Evolutionary conservation across 2,797 vertebrate genomes (phyloP).

Genomic region (Nyctalus aviator): DNA sequence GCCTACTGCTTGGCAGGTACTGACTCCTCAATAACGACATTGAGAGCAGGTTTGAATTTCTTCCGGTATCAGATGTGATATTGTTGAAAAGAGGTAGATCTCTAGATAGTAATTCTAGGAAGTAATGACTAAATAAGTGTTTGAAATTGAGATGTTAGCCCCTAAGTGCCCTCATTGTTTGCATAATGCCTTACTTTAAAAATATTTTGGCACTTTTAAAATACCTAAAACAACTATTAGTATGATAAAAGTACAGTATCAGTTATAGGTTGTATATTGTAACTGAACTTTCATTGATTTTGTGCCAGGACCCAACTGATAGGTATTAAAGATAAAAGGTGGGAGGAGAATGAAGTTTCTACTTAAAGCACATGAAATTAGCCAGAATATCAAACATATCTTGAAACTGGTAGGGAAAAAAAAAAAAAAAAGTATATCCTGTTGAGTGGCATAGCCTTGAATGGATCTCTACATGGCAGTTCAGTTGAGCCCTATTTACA

Average conservation of each 20-base stretch:
- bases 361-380: conserved; percentile 25
- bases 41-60: conserved; percentile 15
- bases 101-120: conserved; percentile 2
- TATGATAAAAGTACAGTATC: neutral
- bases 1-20: neutral
- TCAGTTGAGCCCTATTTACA: conserved; percentile 12
- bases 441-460: neutral
- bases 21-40: neutral
- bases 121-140: neutral
- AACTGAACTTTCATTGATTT: neutral
- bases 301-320: neutral
- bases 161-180: neutral
- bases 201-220: neutral
- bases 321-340: conserved; percentile 8
- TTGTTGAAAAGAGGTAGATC: neutral
- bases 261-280: neutral
- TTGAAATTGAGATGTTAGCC: neutral
- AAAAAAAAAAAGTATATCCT: neutral
- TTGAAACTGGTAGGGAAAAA: neutral
- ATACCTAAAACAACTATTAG: neutral
- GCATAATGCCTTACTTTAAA: conserved; percentile 6
- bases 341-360: conserved; percentile 37
- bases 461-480: neutral
- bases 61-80: neutral
- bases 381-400: neutral